A percentile compares a stretch with the other conserved stretches of the same genome.
These are phyloP conservation scores for Tachysurus fulvidraco DNA, from an alignment of 2,113 vertebrate species.

Conservation along the genomic window DNA sequence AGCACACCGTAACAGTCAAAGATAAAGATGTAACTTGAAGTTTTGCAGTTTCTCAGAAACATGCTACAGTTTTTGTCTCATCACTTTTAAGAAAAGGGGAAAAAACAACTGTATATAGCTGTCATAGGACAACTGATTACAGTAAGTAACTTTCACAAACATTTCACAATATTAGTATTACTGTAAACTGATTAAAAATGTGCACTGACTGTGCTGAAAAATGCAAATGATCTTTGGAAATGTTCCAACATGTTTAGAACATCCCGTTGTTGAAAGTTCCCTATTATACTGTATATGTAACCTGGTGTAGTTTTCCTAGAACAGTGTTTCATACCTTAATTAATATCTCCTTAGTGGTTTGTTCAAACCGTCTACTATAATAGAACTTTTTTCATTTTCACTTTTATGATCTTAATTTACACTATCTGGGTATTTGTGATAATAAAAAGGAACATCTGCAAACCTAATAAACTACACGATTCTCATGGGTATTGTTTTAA, in stretches of 20 bases:
- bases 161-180: no score
- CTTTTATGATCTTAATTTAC: neutral
- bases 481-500: neutral
- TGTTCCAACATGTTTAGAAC: neutral
- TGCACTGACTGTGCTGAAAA: no score
- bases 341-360: neutral
- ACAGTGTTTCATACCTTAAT: neutral
- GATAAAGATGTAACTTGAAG: neutral
- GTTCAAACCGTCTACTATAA: neutral
- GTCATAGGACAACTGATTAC: neutral
- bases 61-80: neutral
- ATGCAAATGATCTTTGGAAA: neutral
- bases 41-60: neutral
- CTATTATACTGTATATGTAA: no score
- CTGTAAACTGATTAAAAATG: no score
- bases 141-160: no score
- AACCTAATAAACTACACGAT: neutral
- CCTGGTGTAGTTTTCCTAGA: neutral
- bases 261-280: neutral
- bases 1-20: neutral
- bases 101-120: neutral
- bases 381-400: neutral
- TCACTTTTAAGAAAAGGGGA: no score
- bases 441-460: neutral
- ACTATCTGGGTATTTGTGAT: neutral